Percentiles rank a stretch among this genome's conserved stretches.
Evolutionary conservation across 2,888 invertebrate species (phyloP).

Genomic region (Gasteruption jaculator): DNA sequence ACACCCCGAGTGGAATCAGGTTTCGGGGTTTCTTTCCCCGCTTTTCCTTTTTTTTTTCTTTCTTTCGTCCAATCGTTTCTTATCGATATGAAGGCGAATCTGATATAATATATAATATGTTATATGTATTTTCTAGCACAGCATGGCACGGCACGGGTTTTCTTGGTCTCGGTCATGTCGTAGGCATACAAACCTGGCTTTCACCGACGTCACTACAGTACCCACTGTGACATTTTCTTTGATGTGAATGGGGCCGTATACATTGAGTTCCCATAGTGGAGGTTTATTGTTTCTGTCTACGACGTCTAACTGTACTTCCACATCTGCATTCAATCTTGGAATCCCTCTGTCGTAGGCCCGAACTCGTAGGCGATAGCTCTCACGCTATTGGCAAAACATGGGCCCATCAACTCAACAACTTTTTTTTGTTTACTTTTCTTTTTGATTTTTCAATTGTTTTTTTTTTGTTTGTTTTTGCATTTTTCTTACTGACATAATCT

Average conservation of each 20-base stretch:
- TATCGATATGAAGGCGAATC: constrained; percentile 28
- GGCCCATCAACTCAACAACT: constrained; percentile 61
- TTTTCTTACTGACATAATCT: constrained; percentile 9
- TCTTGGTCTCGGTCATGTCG: constrained; percentile 46
- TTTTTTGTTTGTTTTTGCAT: constrained; percentile 10
- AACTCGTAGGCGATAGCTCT: constrained; percentile 93
- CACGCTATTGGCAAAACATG: constrained; percentile 80
- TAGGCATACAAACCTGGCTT: constrained; percentile 91
- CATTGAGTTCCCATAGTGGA: constrained; percentile 91
- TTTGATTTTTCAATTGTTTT: constrained; percentile 19
- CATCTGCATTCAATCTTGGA: constrained; percentile 89
- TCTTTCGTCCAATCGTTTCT: no score
- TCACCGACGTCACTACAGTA: constrained; percentile 96
- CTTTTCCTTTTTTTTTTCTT: no score
- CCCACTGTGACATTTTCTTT: constrained; percentile 99
- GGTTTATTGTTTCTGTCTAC: constrained; percentile 98
- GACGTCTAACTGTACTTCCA: constrained; percentile 96
- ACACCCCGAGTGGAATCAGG: constrained; percentile 21
- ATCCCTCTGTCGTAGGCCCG: constrained; percentile 94
- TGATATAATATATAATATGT: constrained; percentile 26
- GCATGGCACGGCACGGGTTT: constrained; percentile 46
- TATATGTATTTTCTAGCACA: no score
- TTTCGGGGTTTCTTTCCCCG: no score
- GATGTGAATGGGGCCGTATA: constrained; percentile 97
- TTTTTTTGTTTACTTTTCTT: constrained; percentile 23